A percentile compares a stretch with the other conserved stretches of the same genome.
Conservation (phyloP, 2,888 invertebrate species). For the Dynastes hyllus region DNA sequence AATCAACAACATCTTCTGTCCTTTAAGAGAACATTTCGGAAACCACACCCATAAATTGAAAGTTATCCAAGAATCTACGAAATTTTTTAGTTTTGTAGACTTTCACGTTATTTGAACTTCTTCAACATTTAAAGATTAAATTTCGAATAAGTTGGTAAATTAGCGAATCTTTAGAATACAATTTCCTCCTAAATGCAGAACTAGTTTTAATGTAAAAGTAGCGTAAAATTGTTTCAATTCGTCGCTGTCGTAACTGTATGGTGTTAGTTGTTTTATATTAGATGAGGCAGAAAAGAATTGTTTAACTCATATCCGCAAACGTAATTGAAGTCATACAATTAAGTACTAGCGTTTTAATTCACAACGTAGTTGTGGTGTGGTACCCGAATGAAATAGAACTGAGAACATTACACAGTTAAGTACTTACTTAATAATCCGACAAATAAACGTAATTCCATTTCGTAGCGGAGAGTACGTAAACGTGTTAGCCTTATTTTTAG, state of each 20-base stretch:
- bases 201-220: no score
- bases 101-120: no score
- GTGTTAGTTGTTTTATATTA: neutral
- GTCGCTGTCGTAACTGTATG: neutral
- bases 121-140: no score
- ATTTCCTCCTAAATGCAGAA: no score
- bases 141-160: no score
- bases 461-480: conserved; percentile 55
- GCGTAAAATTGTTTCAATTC: neutral
- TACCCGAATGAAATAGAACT: conserved; percentile 43
- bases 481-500: conserved; percentile 57
- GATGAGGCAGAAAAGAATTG: neutral
- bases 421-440: conserved; percentile 53
- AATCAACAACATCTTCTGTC: no score
- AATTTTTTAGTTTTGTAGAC: no score
- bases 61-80: no score
- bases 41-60: no score
- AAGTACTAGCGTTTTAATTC: conserved; percentile 27
- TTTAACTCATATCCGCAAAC: neutral
- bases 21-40: no score
- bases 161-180: no score
- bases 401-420: conserved; percentile 53
- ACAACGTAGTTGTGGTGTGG: conserved; percentile 18
- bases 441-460: conserved; percentile 58
- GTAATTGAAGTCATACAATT: conserved; percentile 25